These are phyloP conservation scores for Eubasilissa regina DNA, from an alignment of 1,140 invertebrate species.

Conservation along the genomic window DNA sequence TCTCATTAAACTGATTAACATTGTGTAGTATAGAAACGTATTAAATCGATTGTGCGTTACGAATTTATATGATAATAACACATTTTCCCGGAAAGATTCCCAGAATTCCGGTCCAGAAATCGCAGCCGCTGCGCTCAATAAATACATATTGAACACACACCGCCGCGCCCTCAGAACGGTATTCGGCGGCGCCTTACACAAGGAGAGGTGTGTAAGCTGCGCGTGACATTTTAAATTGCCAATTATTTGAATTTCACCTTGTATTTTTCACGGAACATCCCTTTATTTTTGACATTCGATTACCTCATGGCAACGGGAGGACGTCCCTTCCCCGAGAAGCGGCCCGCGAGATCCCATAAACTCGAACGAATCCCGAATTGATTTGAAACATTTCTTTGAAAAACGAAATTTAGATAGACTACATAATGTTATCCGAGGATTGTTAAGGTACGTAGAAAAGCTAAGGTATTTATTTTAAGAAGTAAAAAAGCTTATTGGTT, in stretches of 20 bases:
- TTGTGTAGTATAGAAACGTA: no score
- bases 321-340: conserved; percentile 3
- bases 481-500: no score
- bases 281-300: conserved; percentile 60
- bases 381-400: conserved; percentile 34
- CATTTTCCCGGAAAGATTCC: not conserved
- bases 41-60: no score
- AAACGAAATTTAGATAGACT: not conserved
- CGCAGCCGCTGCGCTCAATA: conserved; percentile 11
- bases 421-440: no score
- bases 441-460: no score
- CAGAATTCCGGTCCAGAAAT: not conserved
- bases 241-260: conserved; percentile 61
- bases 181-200: conserved; percentile 53
- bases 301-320: conserved; percentile 51
- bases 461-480: no score
- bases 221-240: conserved; percentile 61
- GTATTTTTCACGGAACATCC: conserved; percentile 59
- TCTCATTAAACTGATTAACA: no score
- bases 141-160: conserved; percentile 47
- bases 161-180: conserved; percentile 4
- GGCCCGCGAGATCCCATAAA: conserved; percentile 27
- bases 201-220: conserved; percentile 54
- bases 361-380: conserved; percentile 29
- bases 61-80: no score